Evolutionary conservation across 1,140 invertebrate species (phyloP).

Genomic region (Drosophila arawakana): DNA sequence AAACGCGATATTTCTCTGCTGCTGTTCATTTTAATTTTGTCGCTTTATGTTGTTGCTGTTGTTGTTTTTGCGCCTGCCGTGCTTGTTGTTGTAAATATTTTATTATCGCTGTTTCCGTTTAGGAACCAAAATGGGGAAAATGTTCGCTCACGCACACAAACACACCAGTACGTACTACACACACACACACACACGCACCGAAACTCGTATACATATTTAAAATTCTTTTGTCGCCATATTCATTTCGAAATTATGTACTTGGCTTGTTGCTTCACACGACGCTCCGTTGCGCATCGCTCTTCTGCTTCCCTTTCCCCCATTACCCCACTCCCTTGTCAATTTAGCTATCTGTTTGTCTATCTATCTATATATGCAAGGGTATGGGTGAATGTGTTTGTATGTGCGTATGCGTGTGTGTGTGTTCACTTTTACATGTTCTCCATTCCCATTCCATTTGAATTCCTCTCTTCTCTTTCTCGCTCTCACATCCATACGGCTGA

Average conservation of each 20-base stretch:
- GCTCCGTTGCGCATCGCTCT: conserved; percentile 53
- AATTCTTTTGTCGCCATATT: conserved; percentile 79
- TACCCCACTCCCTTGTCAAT: conserved; percentile 49
- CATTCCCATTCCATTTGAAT: conserved; percentile 31
- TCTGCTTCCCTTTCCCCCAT: neutral
- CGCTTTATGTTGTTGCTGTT: conserved; percentile 25
- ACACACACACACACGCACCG: conserved; percentile 33
- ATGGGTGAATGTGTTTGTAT: conserved; percentile 35
- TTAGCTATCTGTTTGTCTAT: conserved; percentile 67
- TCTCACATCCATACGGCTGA: conserved; percentile 37
- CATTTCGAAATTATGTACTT: conserved; percentile 79
- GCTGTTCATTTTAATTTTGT: conserved; percentile 62
- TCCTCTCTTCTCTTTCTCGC: neutral
- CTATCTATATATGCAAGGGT: conserved; percentile 22
- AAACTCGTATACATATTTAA: conserved; percentile 65
- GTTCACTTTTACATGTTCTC: conserved; percentile 13
- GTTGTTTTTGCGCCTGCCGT: conserved; percentile 42
- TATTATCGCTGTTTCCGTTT: conserved; percentile 83
- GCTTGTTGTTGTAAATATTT: conserved; percentile 74
- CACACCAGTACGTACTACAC: conserved; percentile 10
- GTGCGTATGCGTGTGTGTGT: conserved; percentile 17
- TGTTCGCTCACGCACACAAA: conserved; percentile 40
- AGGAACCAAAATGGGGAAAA: conserved; percentile 74
- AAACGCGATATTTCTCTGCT: conserved; percentile 30
- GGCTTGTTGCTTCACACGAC: conserved; percentile 75